Evolutionary conservation across 64 coral and sea anemone species (phyloP).

Genomic region (Platygyra sinensis): DNA sequence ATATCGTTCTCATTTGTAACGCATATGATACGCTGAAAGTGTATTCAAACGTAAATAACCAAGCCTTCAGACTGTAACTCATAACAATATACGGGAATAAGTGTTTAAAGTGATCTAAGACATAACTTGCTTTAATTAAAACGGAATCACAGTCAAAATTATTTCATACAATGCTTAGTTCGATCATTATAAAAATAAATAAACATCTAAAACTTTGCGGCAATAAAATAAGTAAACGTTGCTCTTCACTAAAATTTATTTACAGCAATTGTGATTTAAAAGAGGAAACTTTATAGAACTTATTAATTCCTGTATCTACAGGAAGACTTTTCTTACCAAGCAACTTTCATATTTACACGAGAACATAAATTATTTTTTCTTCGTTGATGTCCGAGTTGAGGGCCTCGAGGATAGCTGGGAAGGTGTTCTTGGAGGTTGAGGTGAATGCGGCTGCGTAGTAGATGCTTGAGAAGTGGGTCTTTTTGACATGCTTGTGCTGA

Average conservation of each 20-base stretch:
- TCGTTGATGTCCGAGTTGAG: slow-evolving; percentile 65
- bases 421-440: slow-evolving; percentile 41
- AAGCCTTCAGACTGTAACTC: too few species aligned
- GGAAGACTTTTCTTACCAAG: background rate
- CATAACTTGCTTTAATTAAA: background rate
- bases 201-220: background rate
- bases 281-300: too few species aligned
- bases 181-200: slow-evolving; percentile 5
- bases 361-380: slow-evolving; percentile 59
- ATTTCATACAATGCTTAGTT: background rate
- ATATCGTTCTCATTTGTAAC: too few species aligned
- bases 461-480: slow-evolving; percentile 35
- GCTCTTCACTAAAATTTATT: background rate
- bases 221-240: background rate
- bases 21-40: too few species aligned
- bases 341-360: background rate
- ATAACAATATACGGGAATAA: too few species aligned
- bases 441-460: slow-evolving; percentile 7
- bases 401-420: slow-evolving; percentile 74
- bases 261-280: background rate
- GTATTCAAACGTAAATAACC: too few species aligned
- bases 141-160: background rate
- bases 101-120: too few species aligned
- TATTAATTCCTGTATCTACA: too few species aligned
- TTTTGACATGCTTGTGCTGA: slow-evolving; percentile 69